These are phyloP conservation scores for Microchrysa polita DNA, from an alignment of 2,888 invertebrate species.

Conservation along the genomic window DNA sequence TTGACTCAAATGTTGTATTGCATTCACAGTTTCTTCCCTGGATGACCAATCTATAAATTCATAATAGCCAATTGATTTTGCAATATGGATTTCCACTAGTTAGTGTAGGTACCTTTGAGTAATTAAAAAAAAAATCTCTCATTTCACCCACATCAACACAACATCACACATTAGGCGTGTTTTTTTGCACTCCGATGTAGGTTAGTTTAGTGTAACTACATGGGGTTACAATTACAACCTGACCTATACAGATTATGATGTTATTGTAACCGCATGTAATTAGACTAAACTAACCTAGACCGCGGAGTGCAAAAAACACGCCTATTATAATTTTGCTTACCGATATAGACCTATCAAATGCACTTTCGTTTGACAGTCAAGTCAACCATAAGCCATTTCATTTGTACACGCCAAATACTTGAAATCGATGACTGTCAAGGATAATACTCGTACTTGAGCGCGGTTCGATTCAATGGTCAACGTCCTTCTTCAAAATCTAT, in stretches of 20 bases:
- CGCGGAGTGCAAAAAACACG: no score
- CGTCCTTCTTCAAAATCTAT: no score
- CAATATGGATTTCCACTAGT: slow-evolving; percentile 13
- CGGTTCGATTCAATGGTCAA: no score
- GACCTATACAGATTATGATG: no score
- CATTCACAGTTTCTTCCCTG: slow-evolving; percentile 26
- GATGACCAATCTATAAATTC: slow-evolving; percentile 42
- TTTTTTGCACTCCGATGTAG: no score
- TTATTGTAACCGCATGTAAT: no score
- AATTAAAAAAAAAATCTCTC: no score
- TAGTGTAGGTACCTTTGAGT: not conserved
- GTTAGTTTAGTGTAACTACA: no score
- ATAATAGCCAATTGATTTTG: slow-evolving; percentile 43
- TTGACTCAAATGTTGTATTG: slow-evolving; percentile 37
- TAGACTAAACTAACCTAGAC: no score
- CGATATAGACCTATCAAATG: slow-evolving; percentile 10
- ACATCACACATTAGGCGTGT: no score
- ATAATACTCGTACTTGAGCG: slow-evolving; percentile 6
- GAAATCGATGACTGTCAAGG: slow-evolving; percentile 32
- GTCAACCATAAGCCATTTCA: slow-evolving; percentile 38
- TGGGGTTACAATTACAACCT: no score
- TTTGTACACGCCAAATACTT: slow-evolving; percentile 10
- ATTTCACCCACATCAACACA: no score
- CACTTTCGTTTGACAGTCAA: slow-evolving; percentile 37
- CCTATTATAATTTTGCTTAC: not conserved